Evolutionary conservation across 2,797 vertebrate species (phyloP).

Genomic region (Emydoidea blandingii): DNA sequence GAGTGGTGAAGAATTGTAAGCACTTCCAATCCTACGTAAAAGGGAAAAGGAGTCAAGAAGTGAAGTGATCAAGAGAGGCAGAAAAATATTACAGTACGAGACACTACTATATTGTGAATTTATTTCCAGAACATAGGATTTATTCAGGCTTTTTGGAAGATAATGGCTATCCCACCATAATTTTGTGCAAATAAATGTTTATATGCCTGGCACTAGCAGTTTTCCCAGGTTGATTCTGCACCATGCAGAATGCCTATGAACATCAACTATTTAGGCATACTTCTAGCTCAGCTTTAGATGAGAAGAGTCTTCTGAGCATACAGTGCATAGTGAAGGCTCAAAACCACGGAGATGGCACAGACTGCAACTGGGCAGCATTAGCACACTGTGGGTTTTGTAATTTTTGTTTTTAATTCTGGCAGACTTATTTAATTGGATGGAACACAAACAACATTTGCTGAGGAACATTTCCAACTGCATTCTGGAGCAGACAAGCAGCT

Average conservation of each 20-base stretch:
- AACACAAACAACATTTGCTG: neutral
- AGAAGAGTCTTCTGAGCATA: slow-evolving; percentile 45
- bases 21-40: neutral
- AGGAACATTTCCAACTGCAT: neutral
- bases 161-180: neutral
- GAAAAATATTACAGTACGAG: neutral
- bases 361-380: slow-evolving; percentile 35
- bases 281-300: slow-evolving; percentile 64
- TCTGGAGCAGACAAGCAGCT: neutral
- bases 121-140: neutral
- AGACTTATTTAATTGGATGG: neutral
- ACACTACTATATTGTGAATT: neutral
- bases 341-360: slow-evolving; percentile 57
- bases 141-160: neutral
- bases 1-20: neutral
- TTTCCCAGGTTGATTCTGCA: slow-evolving; percentile 23
- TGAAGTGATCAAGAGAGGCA: neutral
- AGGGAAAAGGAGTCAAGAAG: neutral
- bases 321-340: slow-evolving; percentile 57
- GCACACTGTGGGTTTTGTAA: neutral
- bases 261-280: slow-evolving; percentile 53
- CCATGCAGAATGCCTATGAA: neutral
- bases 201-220: rapidly evolving
- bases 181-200: neutral
- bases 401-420: neutral